Percentiles rank a stretch among this genome's conserved stretches.
phyloP scores from a whole-genome alignment of 2,888 invertebrate species.

The Psococerastis gibbosa region DNA sequence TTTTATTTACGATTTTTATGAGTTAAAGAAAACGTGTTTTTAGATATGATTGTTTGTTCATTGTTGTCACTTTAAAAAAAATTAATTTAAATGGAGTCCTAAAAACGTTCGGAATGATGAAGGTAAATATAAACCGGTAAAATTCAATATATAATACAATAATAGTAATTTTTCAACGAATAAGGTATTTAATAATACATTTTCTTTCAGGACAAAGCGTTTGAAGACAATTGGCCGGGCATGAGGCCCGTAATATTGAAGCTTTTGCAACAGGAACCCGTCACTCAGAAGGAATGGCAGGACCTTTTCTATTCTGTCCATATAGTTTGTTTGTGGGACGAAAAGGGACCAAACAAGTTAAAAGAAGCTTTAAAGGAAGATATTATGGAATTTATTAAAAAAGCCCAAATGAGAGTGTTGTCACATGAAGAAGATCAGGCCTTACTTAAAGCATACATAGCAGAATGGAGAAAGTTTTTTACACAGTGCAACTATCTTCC shows the following conservation, averaged over 20 bases:
- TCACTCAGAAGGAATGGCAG: slow-evolving; percentile 92
- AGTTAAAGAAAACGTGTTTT: no score
- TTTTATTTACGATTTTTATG: no score
- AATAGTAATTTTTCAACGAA: neutral
- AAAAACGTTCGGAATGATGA: neutral
- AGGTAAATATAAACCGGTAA: slow-evolving; percentile 4
- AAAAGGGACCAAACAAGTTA: slow-evolving; percentile 77
- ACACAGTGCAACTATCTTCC: slow-evolving; percentile 95
- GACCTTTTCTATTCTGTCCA: slow-evolving; percentile 93
- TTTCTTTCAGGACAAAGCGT: slow-evolving; percentile 48
- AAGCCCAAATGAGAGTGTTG: slow-evolving; percentile 75
- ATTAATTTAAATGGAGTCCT: neutral
- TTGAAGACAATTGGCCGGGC: slow-evolving; percentile 92
- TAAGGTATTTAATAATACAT: neutral
- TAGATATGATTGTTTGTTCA: no score
- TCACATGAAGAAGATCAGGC: slow-evolving; percentile 90
- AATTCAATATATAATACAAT: neutral
- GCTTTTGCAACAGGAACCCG: slow-evolving; percentile 81
- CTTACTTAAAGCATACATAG: slow-evolving; percentile 86
- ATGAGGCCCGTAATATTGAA: slow-evolving; percentile 90
- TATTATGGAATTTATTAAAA: slow-evolving; percentile 83
- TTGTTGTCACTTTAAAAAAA: no score
- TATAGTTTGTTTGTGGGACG: slow-evolving; percentile 92
- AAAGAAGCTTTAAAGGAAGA: slow-evolving; percentile 78
- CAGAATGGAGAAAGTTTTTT: slow-evolving; percentile 96